Evolutionary conservation across 2,113 vertebrate species (phyloP).

Genomic region (Indicator indicator): DNA sequence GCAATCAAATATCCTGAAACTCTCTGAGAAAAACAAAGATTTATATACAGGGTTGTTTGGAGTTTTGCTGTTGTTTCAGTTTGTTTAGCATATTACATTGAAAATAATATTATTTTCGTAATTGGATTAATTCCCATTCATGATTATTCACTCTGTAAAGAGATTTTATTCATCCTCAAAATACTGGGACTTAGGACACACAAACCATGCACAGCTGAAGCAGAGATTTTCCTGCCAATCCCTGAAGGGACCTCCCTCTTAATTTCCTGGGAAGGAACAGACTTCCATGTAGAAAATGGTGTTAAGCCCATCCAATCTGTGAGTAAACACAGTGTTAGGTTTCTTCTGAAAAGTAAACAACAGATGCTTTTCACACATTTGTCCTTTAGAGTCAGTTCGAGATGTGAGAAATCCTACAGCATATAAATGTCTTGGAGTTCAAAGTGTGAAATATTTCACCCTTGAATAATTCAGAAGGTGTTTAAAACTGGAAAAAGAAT

Average conservation of each 20-base stretch:
- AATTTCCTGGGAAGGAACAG: not conserved
- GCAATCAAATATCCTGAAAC: not conserved
- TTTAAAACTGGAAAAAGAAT: not conserved
- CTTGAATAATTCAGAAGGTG: conserved; percentile 2
- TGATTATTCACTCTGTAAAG: not conserved
- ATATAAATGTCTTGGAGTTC: not conserved
- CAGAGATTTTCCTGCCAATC: not conserved
- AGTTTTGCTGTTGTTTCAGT: not conserved
- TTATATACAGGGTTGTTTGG: not conserved
- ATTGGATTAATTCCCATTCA: not conserved
- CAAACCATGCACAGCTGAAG: not conserved
- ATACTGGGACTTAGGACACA: not conserved
- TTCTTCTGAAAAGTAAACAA: conserved; percentile 39
- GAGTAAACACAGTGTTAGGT: not conserved
- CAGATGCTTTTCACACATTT: conserved; percentile 37
- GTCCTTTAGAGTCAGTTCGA: conserved; percentile 33
- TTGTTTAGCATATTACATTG: not conserved
- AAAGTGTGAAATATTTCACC: not conserved
- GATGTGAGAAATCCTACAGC: conserved; percentile 23
- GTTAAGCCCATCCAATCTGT: not conserved
- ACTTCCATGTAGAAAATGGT: not conserved
- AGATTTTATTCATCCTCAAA: not conserved
- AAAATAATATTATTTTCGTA: not conserved
- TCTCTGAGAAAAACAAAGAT: not conserved
- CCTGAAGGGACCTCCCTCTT: not conserved